Base-by-base conservation (phyloP, 92 coral and sea anemone genomes). In the Phenganax marumi region DNA sequence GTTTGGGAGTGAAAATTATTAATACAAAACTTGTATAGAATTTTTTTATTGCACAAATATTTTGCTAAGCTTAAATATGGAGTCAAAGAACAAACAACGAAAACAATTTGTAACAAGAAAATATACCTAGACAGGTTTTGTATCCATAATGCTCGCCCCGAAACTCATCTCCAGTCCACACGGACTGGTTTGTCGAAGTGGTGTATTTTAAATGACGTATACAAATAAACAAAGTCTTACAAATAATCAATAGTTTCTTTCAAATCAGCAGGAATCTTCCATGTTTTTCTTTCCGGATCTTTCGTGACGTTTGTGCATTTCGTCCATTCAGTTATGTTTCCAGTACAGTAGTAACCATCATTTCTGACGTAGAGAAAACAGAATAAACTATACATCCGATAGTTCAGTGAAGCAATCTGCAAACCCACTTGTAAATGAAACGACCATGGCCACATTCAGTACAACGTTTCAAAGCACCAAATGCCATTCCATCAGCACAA, bases 401-500 rank as follows among this genome's bases (percentile, higher is more conserved):
- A 26, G 21, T 39, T 9, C 33, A 48, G 43, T 33, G 6, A 33
- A 33, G 43, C 43, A 33, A 58, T 8, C 21, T 14, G 65, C 22
- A 23, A 9, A 66, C 90, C 16, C 63, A 93, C 99, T 94, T 87
- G 73, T 87, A 92, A 7, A 85, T 91, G 43, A 96, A 90, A 14
- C 53, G 79, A 54, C 99, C 99, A 50, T 75, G 57, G 8, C 78
- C 86, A 70, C 99, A 96, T 73, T 96, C 99, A 3, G 83, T 75
- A 64, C 99, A 96, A 17, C 84, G 92, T 65, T 88, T 84, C 65
- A 96, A 81, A 68, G 89, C 85, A 22, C 99, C 99, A 91, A 96
- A 96, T 49, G 96, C 91, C 90, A 96, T 89, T 22, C 99, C 99
- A 89, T 95, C 98, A 51, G 97, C 84, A 85, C 98, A 95, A 68